Evolutionary conservation across 2,888 invertebrate species (phyloP).

Genomic region (Agrotis ipsilon): DNA sequence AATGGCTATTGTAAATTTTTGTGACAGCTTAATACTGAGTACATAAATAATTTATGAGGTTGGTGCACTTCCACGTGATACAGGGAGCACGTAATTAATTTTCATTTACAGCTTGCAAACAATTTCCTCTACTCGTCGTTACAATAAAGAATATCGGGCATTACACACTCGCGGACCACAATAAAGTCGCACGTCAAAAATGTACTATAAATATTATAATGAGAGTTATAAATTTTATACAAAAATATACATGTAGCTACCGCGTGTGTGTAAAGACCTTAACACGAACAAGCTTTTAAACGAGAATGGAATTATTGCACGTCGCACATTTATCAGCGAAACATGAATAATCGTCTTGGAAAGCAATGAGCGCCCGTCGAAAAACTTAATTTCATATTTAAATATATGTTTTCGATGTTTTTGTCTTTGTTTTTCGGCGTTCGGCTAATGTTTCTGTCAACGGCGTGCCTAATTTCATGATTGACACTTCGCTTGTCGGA

Average conservation of each 20-base stretch:
- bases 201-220: slow-evolving; percentile 78
- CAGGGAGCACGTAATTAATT: slow-evolving; percentile 54
- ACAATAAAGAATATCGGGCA: slow-evolving; percentile 68
- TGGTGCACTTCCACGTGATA: slow-evolving; percentile 23
- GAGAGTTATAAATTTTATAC: slow-evolving; percentile 79
- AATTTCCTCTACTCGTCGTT: slow-evolving; percentile 58
- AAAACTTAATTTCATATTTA: slow-evolving; percentile 89
- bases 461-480: slow-evolving; percentile 65
- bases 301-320: slow-evolving; percentile 88
- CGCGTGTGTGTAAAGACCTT: slow-evolving; percentile 77
- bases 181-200: slow-evolving; percentile 71
- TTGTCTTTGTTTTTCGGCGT: slow-evolving; percentile 66
- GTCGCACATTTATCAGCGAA: slow-evolving; percentile 87
- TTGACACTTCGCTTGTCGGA: slow-evolving; percentile 64
- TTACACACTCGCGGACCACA: slow-evolving; percentile 71
- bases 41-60: slow-evolving; percentile 54
- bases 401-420: slow-evolving; percentile 84
- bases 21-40: slow-evolving; percentile 47
- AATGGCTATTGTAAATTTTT: slow-evolving; percentile 52
- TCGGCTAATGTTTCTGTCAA: slow-evolving; percentile 68
- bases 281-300: slow-evolving; percentile 84
- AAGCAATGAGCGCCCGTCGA: slow-evolving; percentile 85
- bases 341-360: slow-evolving; percentile 87
- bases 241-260: slow-evolving; percentile 75
- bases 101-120: slow-evolving; percentile 67